Conservation (phyloP, 2,888 invertebrate species). For the Volucella zonaria region DNA sequence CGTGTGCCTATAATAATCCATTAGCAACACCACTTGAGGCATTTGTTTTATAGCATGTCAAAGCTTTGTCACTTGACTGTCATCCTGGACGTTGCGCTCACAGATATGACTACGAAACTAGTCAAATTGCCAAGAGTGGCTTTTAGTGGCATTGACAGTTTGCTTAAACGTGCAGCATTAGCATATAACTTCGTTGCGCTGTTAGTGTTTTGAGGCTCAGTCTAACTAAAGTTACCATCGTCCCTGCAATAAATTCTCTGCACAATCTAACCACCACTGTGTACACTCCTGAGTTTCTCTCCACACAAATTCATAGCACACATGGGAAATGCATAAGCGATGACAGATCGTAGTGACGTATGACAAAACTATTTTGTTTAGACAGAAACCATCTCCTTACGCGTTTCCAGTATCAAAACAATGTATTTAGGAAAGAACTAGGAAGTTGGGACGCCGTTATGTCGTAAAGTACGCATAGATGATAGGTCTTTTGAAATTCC, state of each 20-base stretch:
- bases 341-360: too few relatives aligned
- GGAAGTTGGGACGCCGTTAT: too few relatives aligned
- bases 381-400: too few relatives aligned
- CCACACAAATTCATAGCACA: too few relatives aligned
- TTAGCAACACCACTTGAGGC: conserved; percentile 66
- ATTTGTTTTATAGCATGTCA: conserved; percentile 61
- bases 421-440: too few relatives aligned
- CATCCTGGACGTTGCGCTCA: conserved; percentile 60
- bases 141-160: conserved; percentile 7
- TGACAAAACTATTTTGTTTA: too few relatives aligned
- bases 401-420: too few relatives aligned
- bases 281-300: background rate
- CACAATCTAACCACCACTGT: background rate
- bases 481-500: too few relatives aligned
- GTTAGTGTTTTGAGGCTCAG: conserved; percentile 70
- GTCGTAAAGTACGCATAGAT: too few relatives aligned
- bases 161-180: conserved; percentile 66
- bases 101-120: conserved; percentile 52
- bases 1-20: conserved; percentile 54
- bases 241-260: background rate
- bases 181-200: conserved; percentile 68
- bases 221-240: conserved; percentile 46
- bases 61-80: conserved; percentile 69
- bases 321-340: too few relatives aligned
- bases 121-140: conserved; percentile 5